Percentiles rank a stretch among this genome's conserved stretches.
Evolutionary conservation across 2,797 vertebrate species (phyloP).

Genomic region (Lacerta bilineata): DNA sequence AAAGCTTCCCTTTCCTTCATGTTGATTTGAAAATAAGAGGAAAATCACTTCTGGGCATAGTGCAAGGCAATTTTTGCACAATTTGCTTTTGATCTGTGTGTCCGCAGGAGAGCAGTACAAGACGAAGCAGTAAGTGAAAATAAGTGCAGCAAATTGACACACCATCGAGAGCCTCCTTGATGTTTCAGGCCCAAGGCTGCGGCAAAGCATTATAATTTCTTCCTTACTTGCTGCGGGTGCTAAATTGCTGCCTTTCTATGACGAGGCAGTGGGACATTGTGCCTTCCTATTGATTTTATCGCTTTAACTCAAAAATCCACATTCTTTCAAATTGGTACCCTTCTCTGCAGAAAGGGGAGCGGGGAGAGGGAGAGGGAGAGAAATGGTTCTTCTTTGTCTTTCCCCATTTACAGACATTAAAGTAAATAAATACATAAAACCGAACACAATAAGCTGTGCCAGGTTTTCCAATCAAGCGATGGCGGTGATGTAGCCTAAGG

Average conservation of each 20-base stretch:
- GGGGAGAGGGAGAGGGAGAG: background rate
- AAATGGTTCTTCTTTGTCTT: background rate
- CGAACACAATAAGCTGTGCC: background rate
- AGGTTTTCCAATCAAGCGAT: background rate
- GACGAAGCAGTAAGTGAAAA: constrained; percentile 50
- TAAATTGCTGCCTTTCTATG: constrained; percentile 19
- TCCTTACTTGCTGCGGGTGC: constrained; percentile 3
- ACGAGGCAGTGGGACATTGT: constrained; percentile 4
- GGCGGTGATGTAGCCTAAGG: background rate
- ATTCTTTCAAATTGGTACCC: background rate
- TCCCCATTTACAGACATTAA: background rate
- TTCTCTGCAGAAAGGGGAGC: constrained; percentile 13
- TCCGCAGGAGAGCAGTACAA: constrained; percentile 34
- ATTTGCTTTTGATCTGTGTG: constrained; percentile 32
- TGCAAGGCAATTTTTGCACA: constrained; percentile 13
- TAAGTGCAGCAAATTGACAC: constrained; percentile 48
- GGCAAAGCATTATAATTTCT: constrained; percentile 37
- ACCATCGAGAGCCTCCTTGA: constrained; percentile 5
- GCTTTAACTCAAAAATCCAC: constrained; percentile 15
- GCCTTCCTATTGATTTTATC: background rate
- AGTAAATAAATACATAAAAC: background rate
- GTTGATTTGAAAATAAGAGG: constrained; percentile 33
- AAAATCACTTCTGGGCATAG: constrained; percentile 38
- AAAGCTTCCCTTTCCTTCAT: constrained; percentile 37
- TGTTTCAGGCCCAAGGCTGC: constrained; percentile 12